Percentiles rank a stretch among this genome's conserved stretches.
Evolutionary conservation across 2,888 invertebrate genomes (phyloP).

Genomic region (Dasysyrphus albostriatus): DNA sequence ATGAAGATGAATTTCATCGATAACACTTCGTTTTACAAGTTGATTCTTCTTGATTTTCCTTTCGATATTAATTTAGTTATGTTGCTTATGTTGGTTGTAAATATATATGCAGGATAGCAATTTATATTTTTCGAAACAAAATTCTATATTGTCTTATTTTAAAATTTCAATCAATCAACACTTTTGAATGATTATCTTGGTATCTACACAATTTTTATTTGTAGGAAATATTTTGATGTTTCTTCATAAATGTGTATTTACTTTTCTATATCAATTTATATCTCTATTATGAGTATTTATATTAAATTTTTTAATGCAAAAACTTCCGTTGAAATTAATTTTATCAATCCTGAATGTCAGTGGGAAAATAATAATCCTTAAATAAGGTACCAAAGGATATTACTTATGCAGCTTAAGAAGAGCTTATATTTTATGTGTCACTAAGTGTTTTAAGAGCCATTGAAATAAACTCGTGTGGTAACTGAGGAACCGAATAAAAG

Average conservation of each 20-base stretch:
- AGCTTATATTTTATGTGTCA: slow-evolving; percentile 21
- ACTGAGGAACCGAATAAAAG: background rate
- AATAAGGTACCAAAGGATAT: background rate
- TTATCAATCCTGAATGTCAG: background rate
- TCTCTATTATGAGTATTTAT: too few relatives aligned
- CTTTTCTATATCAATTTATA: too few relatives aligned
- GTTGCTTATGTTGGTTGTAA: too few relatives aligned
- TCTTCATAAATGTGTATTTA: too few relatives aligned
- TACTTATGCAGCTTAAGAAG: background rate
- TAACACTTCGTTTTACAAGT: background rate
- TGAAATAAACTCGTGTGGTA: slow-evolving; percentile 8
- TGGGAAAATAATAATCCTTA: slow-evolving; percentile 6
- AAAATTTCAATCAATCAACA: too few relatives aligned
- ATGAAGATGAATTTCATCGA: background rate
- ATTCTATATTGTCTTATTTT: too few relatives aligned
- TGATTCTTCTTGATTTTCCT: background rate
- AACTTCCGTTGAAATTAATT: background rate
- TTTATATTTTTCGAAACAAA: too few relatives aligned
- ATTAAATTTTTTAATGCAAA: too few relatives aligned
- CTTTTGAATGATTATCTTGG: too few relatives aligned
- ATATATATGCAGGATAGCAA: too few relatives aligned
- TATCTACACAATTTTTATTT: too few relatives aligned
- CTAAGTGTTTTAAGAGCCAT: slow-evolving; percentile 17
- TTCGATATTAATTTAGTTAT: background rate
- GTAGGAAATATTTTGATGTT: too few relatives aligned